These are phyloP conservation scores for Anastrepha obliqua DNA, from an alignment of 1,140 invertebrate genomes.

Conservation along the genomic window DNA sequence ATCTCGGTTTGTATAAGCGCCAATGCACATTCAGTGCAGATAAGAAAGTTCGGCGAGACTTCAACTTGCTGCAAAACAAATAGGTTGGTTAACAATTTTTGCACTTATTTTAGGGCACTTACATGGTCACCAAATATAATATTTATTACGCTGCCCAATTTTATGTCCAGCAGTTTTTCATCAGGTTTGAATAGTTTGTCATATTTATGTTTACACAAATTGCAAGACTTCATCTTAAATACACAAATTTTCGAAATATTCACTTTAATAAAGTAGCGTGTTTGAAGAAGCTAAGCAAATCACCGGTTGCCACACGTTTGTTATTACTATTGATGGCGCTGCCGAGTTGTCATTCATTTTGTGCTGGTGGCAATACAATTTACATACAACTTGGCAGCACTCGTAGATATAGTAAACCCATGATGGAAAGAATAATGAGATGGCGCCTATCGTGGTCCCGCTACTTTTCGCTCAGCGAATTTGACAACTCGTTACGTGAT, in stretches of 20 bases:
- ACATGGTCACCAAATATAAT: neutral
- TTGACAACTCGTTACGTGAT: too few species aligned
- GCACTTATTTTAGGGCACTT: neutral
- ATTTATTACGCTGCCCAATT: neutral
- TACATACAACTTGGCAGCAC: neutral
- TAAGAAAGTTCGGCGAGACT: constrained; percentile 5
- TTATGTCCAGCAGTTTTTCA: neutral
- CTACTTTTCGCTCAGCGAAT: too few species aligned
- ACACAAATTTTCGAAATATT: too few species aligned
- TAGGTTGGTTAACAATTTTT: neutral
- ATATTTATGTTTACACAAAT: constrained; percentile 1
- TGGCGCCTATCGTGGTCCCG: too few species aligned
- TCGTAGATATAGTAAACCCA: neutral
- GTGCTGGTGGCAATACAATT: neutral
- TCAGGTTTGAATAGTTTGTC: neutral
- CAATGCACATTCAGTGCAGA: neutral
- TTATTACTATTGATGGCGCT: too few species aligned
- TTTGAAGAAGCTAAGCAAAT: neutral
- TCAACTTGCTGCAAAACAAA: neutral
- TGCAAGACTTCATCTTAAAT: neutral
- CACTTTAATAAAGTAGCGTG: too few species aligned
- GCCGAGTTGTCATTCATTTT: too few species aligned
- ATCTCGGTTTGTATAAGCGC: neutral
- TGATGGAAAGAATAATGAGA: too few species aligned
- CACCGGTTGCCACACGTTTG: too few species aligned